Base-by-base conservation (phyloP, 2,797 vertebrate species). In the Accipiter superciliosus region DNA sequence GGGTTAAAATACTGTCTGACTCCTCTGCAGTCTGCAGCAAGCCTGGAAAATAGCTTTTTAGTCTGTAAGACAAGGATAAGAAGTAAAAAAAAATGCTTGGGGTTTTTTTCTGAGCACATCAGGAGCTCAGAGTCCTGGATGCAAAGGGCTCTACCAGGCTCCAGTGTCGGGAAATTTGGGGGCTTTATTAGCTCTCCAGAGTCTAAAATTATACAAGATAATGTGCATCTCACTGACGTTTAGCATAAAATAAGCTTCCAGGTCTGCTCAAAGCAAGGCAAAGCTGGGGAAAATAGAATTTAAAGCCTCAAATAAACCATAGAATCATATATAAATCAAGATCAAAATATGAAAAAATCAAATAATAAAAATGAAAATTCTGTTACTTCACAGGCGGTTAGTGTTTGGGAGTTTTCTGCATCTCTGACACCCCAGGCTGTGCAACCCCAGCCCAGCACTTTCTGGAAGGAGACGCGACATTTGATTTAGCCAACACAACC, bases 351-450 rank as follows among this genome's bases (percentile, higher is more conserved):
- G 25, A 59, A 52, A 67, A 69, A 31, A 37, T 6, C 14, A 18
- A 52, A 52, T 11, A 42, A 9, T 25, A 5, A 31, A 40, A 52
- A 16, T 15, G 20, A 28, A 49, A 26, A 9, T 2, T 50, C 17
- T 45, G 53, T 11, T 49, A 3, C 37, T 50, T 40, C 37, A 4
- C n/a, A 52, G 53, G 2, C 15, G 1, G 52, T 13, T 0, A 0
- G 18, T 4, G 44, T 31, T 42, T 9, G 63, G 79, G 71, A 42
- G 22, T 21, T 86, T 65, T 78, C 52, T 42, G 37, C 17, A 11
- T 6, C 42, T 9, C 59, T 40, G 85, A 26, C 14, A 2, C 8
- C 44, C 33, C 0, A 4, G 40, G 58, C 35, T 26, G 47, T 10
- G 37, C 62, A 57, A n/a, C 57, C 58, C 29, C 53, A 45, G 20